A percentile compares a stretch with the other conserved stretches of the same genome.
These are phyloP conservation scores for Amia ocellicauda DNA, from an alignment of 2,113 vertebrate genomes.

Conservation along the genomic window DNA sequence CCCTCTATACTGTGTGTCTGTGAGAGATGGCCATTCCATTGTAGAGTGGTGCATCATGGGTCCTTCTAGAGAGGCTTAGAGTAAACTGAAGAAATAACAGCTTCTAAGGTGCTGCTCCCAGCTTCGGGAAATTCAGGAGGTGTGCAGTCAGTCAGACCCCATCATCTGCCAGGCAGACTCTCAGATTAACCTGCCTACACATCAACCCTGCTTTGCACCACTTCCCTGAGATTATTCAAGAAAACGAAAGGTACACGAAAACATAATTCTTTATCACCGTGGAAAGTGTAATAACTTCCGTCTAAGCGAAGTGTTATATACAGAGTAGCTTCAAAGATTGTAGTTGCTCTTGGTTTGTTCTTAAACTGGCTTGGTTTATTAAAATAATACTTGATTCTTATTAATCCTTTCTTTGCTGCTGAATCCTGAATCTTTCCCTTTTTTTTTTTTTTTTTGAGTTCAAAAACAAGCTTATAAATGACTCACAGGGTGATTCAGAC, in stretches of 20 bases:
- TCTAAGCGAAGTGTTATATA: constrained; percentile 5
- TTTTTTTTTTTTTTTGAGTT: constrained; percentile 13
- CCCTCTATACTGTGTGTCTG: neutral
- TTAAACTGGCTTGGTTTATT: constrained; percentile 16
- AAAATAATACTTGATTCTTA: constrained; percentile 17
- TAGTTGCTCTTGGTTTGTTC: constrained; percentile 21
- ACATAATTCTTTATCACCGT: neutral
- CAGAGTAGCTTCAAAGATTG: constrained; percentile 8
- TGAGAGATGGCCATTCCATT: neutral
- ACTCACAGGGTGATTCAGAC: constrained; percentile 14
- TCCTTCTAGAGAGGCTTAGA: neutral
- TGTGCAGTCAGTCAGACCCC: neutral
- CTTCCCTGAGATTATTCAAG: too few species aligned
- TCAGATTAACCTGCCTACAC: neutral
- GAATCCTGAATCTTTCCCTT: neutral
- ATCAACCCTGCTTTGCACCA: neutral
- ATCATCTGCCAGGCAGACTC: neutral
- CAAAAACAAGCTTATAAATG: constrained; percentile 22
- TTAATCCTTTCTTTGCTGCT: constrained; percentile 13
- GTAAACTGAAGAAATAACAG: too few species aligned
- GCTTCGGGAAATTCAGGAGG: neutral
- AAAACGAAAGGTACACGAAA: too few species aligned
- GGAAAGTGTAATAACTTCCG: neutral
- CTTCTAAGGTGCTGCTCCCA: neutral
- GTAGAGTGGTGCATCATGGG: neutral